Conservation (phyloP, 2,888 invertebrate genomes). For the Mellilla xanthometata region DNA sequence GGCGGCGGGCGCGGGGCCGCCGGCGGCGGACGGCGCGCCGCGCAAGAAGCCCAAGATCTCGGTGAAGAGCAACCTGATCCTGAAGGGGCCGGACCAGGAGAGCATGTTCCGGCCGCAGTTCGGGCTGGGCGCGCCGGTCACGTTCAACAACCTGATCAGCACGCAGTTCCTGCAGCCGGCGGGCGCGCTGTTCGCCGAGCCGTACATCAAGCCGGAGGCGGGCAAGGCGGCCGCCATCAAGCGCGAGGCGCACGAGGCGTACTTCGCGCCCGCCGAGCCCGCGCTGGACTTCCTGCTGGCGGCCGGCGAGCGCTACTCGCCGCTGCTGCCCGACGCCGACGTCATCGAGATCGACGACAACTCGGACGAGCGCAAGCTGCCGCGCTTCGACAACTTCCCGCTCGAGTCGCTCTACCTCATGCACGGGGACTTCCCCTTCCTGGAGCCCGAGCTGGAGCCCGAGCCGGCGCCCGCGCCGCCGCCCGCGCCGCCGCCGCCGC, state of each 20-base stretch:
- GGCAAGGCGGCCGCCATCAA: conserved; percentile 56
- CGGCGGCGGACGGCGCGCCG: conserved; percentile 66
- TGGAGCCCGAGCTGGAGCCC: conserved; percentile 54
- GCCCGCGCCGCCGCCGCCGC: too few relatives aligned
- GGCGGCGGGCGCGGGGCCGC: conserved; percentile 66
- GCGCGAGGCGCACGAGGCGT: conserved; percentile 58
- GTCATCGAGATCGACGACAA: conserved; percentile 77
- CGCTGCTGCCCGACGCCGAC: conserved; percentile 66
- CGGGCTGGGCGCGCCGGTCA: conserved; percentile 65
- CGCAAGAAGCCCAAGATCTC: conserved; percentile 79
- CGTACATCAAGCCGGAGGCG: conserved; percentile 71
- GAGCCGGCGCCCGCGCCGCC: too few relatives aligned
- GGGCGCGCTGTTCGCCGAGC: conserved; percentile 48
- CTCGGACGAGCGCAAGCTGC: conserved; percentile 72
- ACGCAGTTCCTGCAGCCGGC: conserved; percentile 75
- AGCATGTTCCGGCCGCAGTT: conserved; percentile 77
- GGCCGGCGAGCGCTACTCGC: conserved; percentile 66
- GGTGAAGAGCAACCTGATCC: conserved; percentile 75
- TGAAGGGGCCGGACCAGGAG: conserved; percentile 76
- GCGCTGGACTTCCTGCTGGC: conserved; percentile 24
- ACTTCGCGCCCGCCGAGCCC: too few relatives aligned
- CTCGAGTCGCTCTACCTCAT: conserved; percentile 68
- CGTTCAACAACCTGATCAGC: conserved; percentile 72
- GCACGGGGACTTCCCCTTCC: conserved; percentile 74
- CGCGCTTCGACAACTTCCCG: conserved; percentile 68